These are phyloP conservation scores for Trichonephila clavata DNA, from an alignment of 1,140 invertebrate genomes.

Conservation along the genomic window DNA sequence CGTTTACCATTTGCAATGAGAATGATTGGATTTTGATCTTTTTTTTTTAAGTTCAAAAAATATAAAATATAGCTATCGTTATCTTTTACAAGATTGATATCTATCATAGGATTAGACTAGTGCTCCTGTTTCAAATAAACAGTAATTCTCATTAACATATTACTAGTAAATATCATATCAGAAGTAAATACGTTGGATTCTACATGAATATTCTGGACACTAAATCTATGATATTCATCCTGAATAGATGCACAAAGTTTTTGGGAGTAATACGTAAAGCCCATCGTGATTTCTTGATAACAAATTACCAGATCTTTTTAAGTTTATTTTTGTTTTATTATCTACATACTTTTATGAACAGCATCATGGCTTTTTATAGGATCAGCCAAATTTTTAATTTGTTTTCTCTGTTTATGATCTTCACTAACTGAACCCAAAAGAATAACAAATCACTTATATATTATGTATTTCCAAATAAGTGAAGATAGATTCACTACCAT, in stretches of 20 bases:
- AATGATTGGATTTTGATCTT: background rate
- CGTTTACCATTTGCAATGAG: background rate
- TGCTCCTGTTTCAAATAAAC: background rate
- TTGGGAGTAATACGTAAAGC: background rate
- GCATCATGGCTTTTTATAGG: background rate
- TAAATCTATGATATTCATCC: background rate
- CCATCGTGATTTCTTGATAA: background rate
- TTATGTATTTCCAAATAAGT: too few species aligned
- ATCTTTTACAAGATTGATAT: too few species aligned
- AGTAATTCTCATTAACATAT: constrained; percentile 29
- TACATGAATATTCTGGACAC: background rate
- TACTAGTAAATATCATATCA: background rate
- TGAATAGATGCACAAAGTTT: background rate
- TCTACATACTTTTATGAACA: background rate
- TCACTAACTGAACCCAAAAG: too few species aligned
- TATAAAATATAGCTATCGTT: background rate
- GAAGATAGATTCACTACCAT: too few species aligned
- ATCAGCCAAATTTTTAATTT: background rate
- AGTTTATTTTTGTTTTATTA: background rate
- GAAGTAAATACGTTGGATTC: background rate
- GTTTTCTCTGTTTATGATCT: background rate
- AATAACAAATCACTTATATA: too few species aligned
- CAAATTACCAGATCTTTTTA: background rate
- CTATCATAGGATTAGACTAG: too few species aligned
- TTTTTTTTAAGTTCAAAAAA: too few species aligned